A percentile compares a stretch with the other conserved stretches of the same genome.
Conservation (phyloP, 2,888 invertebrate species). For the Pandemis cinnamomeana region DNA sequence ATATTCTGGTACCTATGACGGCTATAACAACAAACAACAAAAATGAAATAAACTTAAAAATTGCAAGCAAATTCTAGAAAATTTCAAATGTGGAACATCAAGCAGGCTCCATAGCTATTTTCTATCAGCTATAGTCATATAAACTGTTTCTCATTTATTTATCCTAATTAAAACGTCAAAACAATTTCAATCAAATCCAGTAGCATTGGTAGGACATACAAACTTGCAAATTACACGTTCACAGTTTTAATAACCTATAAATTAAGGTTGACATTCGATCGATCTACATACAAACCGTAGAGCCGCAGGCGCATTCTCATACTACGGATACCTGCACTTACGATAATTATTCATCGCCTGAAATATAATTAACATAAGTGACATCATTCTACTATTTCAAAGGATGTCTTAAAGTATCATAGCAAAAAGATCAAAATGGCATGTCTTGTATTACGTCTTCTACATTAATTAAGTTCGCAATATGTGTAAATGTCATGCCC, state of each 20-base stretch:
- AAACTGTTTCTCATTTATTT: neutral
- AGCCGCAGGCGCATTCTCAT: neutral
- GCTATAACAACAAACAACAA: no score
- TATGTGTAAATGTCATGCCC: constrained; percentile 34
- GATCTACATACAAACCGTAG: neutral
- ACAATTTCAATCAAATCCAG: neutral
- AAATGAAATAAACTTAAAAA: no score
- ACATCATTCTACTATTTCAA: neutral
- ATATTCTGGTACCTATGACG: no score
- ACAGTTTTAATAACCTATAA: neutral
- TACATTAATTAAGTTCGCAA: neutral
- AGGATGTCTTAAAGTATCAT: neutral
- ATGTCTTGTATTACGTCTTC: neutral
- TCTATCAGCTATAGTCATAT: no score
- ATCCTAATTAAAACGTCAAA: neutral
- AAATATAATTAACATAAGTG: neutral
- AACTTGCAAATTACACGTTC: neutral
- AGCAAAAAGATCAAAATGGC: neutral
- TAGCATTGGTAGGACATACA: neutral
- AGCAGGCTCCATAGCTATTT: no score
- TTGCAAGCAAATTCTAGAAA: no score
- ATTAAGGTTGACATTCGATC: neutral
- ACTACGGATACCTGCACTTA: neutral
- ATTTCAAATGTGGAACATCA: no score
- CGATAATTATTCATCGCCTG: neutral